Evolutionary conservation across 2,888 invertebrate species (phyloP).

Genomic region (Coremacera marginata): DNA sequence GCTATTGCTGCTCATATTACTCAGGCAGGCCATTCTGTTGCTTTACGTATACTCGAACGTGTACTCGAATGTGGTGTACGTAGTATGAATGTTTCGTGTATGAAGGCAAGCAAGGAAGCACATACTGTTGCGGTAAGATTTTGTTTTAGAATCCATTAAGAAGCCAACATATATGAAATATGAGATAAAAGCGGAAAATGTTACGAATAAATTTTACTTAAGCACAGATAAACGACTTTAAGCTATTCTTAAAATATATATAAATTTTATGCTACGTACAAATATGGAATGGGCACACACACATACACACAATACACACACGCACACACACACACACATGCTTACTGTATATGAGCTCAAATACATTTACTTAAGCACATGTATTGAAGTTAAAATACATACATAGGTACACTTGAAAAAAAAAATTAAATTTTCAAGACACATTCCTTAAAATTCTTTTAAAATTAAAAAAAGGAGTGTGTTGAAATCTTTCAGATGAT

Average conservation of each 20-base stretch:
- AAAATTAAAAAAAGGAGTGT: too few species aligned
- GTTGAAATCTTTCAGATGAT: too few species aligned
- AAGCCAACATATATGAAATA: constrained; percentile 33
- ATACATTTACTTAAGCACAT: background rate
- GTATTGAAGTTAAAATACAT: too few species aligned
- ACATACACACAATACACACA: background rate
- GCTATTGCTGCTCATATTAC: background rate
- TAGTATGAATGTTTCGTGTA: background rate
- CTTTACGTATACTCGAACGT: background rate
- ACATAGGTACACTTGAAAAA: too few species aligned
- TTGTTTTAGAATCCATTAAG: constrained; percentile 33
- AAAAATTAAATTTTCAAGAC: too few species aligned
- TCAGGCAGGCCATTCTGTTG: background rate
- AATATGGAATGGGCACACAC: background rate
- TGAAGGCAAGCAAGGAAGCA: background rate
- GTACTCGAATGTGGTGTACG: background rate
- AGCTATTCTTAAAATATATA: constrained; percentile 46
- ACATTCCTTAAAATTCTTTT: too few species aligned
- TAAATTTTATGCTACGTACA: constrained; percentile 10
- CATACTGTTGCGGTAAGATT: constrained; percentile 24
- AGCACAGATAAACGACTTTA: constrained; percentile 52
- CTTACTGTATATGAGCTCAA: too few species aligned
- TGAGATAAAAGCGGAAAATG: constrained; percentile 44
- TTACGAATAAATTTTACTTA: constrained; percentile 52
- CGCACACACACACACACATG: background rate